Base-by-base conservation (phyloP, 2,113 vertebrate genomes). In the Phycodurus eques region DNA sequence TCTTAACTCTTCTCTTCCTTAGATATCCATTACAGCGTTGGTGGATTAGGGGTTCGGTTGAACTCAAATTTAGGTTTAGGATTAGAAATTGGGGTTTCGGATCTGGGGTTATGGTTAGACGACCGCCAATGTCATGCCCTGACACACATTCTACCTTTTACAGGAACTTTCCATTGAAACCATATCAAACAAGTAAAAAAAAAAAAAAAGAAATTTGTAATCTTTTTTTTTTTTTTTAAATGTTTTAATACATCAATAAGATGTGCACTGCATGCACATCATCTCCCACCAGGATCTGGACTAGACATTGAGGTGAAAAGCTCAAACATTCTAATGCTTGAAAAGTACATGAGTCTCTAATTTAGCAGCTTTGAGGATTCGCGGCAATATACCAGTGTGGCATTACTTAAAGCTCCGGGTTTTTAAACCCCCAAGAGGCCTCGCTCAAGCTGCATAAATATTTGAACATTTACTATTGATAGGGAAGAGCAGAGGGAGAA, bases 391-490 rank as follows among this genome's bases (percentile, higher is more conserved):
- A 56, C 19, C 33, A 63, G 60, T 75, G 42, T 70, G 43, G 77
- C 74, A 70, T 47, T 77, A 73, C 49, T 78, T 70, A 49, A 69
- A 70, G 70, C 72, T 66, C 20, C n/a, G 42, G 54, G 53, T 79
- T 78, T 67, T 65, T 47, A 76, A 74, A 72, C 46, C 71, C 78
- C 67, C 73, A 10, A 31, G 31, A 78, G 60, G 51, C 67, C 14
- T 54, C 43, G 51, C 74, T 85, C 69, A 86, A 83, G 79, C 59
- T 70, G 71, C 66, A 80, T 79, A 31, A 74, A 85, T 87, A 86
- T 85, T 82, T 88, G 60, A 87, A 70, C 11, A 59, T 47, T 62
- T 67, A 67, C 17, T 67, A 64, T 71, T 33, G 66, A 67, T 76
- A 63, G 35, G 22, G 51, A 67, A 75, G 72, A 70, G 51, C 19